Base-by-base conservation (phyloP, 2,113 vertebrate species). In the Formicarius rufipectus region DNA sequence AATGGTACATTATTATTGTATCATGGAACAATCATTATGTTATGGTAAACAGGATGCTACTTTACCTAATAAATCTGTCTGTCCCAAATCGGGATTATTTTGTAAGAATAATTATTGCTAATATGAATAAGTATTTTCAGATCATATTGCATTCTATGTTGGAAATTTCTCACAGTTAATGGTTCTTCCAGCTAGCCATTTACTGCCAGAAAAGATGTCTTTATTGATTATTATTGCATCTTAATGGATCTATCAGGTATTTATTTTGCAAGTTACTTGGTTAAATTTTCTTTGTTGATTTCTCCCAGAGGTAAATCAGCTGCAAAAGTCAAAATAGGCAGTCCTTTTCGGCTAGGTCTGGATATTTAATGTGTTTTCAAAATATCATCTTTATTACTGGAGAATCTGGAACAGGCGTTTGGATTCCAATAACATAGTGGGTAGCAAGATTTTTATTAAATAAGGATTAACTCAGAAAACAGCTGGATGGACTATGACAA, bases 191-290 rank as follows among this genome's bases (percentile, higher is more conserved):
- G 58, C 24, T 79, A 85, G 74, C 39, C 10, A 37, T 76, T 93
- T 50, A 55, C 25, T 89, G 49, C 49, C n/a, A 87, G 81, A 40
- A 94, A 93, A 85, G 7, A 18, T 9, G 5, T 76, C 17, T 74
- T 87, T 89, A 85, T 87, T 91, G 89, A 89, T 94, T 82, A 85
- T 66, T 76, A 66, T 69, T 94, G 23, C 21, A 7, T 87, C 91
- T 85, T 94, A 94, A 95, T 94, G 62, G 20, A 39, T 85, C 58
- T 79, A 66, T 94, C 49, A 60, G n/a, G 47, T 91, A 69, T 56
- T 82, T 87, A 39, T 87, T 96, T 95, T 66, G 40, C 40, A 93
- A 58, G 28, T 69, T 91, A 76, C 40, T 76, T 62, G 20, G 60
- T 79, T 89, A 63, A 60, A 60, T 73, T 93, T 80, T 87, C 62